Conservation (phyloP, 2,888 invertebrate species). For the Bhutanitis thaidina region DNA sequence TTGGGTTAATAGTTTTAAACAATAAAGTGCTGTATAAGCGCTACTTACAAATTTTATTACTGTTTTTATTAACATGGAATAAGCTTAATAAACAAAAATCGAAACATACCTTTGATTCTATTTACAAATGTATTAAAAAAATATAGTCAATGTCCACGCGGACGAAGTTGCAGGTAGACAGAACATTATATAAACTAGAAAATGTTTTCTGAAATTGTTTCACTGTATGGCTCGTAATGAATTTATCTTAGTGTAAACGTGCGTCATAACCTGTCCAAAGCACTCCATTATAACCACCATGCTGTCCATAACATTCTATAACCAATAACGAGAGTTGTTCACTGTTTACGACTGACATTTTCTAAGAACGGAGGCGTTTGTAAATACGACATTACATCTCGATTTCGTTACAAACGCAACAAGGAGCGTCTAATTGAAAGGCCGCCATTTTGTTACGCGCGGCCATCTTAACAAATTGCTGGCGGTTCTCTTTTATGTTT, state of each 20-base stretch:
- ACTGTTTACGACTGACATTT: background rate
- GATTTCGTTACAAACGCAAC: background rate
- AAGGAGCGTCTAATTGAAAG: background rate
- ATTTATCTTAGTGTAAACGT: background rate
- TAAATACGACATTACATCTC: background rate
- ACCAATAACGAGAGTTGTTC: background rate
- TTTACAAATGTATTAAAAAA: too few relatives aligned
- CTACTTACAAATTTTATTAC: too few relatives aligned
- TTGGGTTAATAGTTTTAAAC: too few relatives aligned
- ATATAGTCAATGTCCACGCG: too few relatives aligned
- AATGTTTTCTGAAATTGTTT: background rate
- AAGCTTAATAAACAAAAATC: too few relatives aligned
- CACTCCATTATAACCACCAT: background rate
- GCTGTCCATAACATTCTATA: background rate
- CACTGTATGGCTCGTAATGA: background rate
- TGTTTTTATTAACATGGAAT: too few relatives aligned
- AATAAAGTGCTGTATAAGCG: too few relatives aligned
- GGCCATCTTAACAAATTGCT: constrained; percentile 10
- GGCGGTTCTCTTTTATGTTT: constrained; percentile 6
- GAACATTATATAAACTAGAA: background rate
- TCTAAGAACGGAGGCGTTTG: background rate
- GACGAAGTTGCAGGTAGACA: too few relatives aligned
- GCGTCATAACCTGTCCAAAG: constrained; percentile 5
- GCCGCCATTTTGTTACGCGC: background rate
- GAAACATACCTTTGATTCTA: too few relatives aligned